A percentile compares a stretch with the other conserved stretches of the same genome.
Evolutionary conservation across 2,113 vertebrate genomes (phyloP).

Genomic region (Orientallactaga bullata): DNA sequence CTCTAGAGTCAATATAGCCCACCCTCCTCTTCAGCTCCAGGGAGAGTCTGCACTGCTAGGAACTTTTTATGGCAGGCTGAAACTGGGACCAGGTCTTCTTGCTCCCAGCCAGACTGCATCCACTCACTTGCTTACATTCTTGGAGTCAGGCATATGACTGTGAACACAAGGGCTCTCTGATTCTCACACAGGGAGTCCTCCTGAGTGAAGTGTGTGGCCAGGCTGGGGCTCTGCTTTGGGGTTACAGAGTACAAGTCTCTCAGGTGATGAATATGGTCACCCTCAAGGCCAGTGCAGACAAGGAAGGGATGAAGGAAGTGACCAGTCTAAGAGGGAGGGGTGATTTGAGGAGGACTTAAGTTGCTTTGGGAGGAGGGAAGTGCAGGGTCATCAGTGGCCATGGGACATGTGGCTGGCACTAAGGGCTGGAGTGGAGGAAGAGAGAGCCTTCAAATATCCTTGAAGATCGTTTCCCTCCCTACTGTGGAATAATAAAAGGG

Average conservation of each 20-base stretch:
- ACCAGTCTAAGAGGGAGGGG: background rate
- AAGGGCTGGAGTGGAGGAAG: fast-evolving
- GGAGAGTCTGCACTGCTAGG: background rate
- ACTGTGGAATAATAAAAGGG: background rate
- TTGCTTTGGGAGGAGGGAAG: background rate
- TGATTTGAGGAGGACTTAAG: background rate
- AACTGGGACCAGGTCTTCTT: background rate
- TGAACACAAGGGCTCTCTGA: background rate
- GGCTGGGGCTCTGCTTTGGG: background rate
- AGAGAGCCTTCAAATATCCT: background rate
- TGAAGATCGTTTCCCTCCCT: background rate
- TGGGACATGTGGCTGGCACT: too few relatives aligned
- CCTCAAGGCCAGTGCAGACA: background rate
- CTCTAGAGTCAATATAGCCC: background rate
- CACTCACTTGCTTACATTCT: background rate
- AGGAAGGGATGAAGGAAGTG: background rate
- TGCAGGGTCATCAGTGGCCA: background rate
- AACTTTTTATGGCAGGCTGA: background rate
- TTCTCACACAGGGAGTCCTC: background rate
- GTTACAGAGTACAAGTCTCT: background rate
- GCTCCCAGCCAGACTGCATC: background rate
- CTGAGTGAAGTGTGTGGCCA: background rate
- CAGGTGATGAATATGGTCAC: background rate
- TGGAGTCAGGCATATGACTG: background rate
- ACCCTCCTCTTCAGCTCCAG: background rate